phyloP scores from a whole-genome alignment of 2,797 vertebrate species.

The Morus bassanus region DNA sequence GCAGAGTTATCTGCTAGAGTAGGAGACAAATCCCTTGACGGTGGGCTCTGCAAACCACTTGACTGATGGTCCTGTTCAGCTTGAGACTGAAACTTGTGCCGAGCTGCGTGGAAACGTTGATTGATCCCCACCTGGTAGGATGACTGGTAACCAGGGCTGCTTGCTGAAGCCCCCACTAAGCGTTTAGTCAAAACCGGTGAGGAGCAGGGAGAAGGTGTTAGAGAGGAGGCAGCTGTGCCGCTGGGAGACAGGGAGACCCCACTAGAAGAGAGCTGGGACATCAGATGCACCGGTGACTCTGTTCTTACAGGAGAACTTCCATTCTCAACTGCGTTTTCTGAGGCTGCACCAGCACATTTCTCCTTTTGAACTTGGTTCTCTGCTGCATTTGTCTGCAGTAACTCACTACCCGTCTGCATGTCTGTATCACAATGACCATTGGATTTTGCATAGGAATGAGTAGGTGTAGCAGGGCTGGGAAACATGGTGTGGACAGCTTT shows the following conservation, averaged over 20 bases:
- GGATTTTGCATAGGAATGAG: constrained; percentile 66
- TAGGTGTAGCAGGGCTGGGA: constrained; percentile 41
- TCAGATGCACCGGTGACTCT: constrained; percentile 72
- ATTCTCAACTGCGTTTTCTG: constrained; percentile 75
- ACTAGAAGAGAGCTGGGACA: constrained; percentile 69
- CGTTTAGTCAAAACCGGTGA: constrained; percentile 90
- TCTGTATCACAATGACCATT: constrained; percentile 80
- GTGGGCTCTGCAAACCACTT: constrained; percentile 79
- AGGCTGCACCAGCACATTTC: constrained; percentile 34
- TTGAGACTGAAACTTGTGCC: constrained; percentile 96
- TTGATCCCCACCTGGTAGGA: constrained; percentile 95
- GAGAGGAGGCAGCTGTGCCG: constrained; percentile 91
- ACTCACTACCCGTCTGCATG: constrained; percentile 38
- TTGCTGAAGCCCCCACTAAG: constrained; percentile 78
- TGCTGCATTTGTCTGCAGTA: background rate
- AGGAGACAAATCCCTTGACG: constrained; percentile 91
- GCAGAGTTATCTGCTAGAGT: constrained; percentile 87
- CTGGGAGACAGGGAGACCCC: constrained; percentile 82
- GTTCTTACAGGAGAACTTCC: constrained; percentile 71
- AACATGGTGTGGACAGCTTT: background rate
- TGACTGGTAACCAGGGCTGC: constrained; percentile 87
- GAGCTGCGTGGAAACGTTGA: constrained; percentile 94
- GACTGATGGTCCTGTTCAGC: constrained; percentile 89
- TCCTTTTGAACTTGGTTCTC: constrained; percentile 58
- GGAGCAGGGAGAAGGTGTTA: constrained; percentile 93